phyloP scores from a whole-genome alignment of 30 jellyfish, hydroid and myxozoan genomes.

The Phacellophora camtschatica region DNA sequence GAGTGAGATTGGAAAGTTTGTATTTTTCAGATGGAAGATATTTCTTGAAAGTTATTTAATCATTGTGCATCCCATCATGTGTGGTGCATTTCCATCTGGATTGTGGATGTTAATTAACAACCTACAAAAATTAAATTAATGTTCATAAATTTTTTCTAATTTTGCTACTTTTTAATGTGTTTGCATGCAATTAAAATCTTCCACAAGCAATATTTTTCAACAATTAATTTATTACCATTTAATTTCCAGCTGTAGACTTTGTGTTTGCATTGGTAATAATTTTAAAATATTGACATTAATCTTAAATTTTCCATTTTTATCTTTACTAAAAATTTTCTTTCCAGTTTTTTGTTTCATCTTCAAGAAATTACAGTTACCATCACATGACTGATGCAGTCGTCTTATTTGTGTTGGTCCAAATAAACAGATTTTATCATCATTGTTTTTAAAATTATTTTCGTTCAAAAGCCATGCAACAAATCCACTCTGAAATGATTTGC shows the following conservation, averaged over 20 bases:
- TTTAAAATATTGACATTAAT: not conserved
- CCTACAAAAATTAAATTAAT: too few species aligned
- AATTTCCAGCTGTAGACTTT: not conserved
- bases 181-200: too few species aligned
- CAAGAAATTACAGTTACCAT: too few species aligned
- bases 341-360: not conserved
- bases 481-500: constrained; percentile 5
- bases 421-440: not conserved
- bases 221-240: not conserved
- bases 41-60: too few species aligned
- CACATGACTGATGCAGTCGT: too few species aligned
- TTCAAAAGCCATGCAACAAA: constrained; percentile 21
- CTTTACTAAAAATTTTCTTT: not conserved
- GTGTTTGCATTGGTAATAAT: not conserved
- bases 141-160: too few species aligned
- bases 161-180: too few species aligned
- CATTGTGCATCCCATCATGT: too few species aligned
- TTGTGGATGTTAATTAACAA: too few species aligned
- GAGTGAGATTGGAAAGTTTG: too few species aligned
- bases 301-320: not conserved
- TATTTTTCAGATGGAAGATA: too few species aligned
- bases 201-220: not conserved
- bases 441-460: not conserved
- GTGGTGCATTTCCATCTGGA: too few species aligned
- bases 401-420: not conserved